Percentiles rank a stretch among this genome's conserved stretches.
Conservation (phyloP, 2,797 vertebrate species). For the Tenualosa ilisha region DNA sequence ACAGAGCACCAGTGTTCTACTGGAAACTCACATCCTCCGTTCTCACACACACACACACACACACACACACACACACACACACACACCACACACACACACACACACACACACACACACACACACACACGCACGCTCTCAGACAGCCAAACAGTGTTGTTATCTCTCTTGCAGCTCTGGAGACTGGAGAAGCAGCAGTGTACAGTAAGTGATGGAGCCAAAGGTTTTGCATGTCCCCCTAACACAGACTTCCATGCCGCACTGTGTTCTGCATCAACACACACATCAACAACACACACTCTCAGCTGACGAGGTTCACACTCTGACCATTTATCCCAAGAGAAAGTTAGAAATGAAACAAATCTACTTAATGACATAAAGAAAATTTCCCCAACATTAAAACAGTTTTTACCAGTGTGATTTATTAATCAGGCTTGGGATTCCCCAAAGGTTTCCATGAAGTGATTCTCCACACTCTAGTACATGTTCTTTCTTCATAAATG, state of each 20-base stretch:
- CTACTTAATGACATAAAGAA: too few relatives aligned
- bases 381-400: too few relatives aligned
- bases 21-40: conserved; percentile 67
- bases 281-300: background rate
- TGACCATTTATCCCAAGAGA: background rate
- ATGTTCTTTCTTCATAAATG: background rate
- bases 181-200: background rate
- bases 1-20: conserved; percentile 74
- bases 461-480: background rate
- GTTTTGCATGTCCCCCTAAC: conserved; percentile 1
- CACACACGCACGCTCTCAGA: conserved; percentile 12
- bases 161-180: background rate
- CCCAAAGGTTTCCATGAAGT: background rate
- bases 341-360: background rate
- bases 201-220: background rate
- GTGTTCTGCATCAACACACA: background rate
- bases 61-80: conserved; percentile 28
- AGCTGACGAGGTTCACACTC: background rate
- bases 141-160: background rate
- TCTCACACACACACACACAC: conserved; percentile 53
- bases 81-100: conserved; percentile 14
- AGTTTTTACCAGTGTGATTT: background rate
- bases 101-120: conserved; percentile 37
- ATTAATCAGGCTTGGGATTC: background rate
- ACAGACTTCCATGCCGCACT: background rate